Conservation (phyloP, 2,113 vertebrate species). For the Pica pica region DNA sequence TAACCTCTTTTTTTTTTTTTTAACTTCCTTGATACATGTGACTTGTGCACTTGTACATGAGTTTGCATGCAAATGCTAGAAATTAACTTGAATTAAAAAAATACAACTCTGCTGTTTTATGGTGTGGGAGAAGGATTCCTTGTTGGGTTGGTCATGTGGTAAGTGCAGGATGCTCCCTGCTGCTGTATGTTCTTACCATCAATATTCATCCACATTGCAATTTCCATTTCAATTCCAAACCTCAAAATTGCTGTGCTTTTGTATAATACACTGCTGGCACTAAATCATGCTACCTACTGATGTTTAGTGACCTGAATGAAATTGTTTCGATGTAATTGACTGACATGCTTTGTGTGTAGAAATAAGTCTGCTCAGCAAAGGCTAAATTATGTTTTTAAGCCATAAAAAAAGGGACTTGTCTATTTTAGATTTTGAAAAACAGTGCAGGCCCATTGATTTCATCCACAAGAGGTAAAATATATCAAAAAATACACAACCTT, state of each 20-base stretch:
- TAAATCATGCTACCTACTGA: conserved; percentile 45
- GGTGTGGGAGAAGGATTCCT: neutral
- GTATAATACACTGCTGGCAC: conserved; percentile 40
- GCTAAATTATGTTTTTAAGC: conserved; percentile 53
- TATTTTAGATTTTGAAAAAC: conserved; percentile 12
- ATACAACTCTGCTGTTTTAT: neutral
- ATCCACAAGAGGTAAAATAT: neutral
- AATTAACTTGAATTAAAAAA: conserved; percentile 51
- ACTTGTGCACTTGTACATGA: neutral
- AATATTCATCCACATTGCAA: neutral
- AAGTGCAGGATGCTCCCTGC: neutral
- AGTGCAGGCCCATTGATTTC: neutral
- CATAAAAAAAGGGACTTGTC: neutral
- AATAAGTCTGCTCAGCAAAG: conserved; percentile 56
- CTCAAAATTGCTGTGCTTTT: conserved; percentile 45
- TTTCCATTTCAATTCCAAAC: conserved; percentile 56
- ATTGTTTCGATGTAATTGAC: conserved; percentile 58
- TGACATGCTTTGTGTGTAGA: conserved; percentile 47
- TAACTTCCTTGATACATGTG: neutral
- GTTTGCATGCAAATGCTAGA: conserved; percentile 28
- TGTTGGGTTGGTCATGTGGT: neutral
- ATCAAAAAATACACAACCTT: neutral
- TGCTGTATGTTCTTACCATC: neutral
- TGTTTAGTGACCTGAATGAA: conserved; percentile 57
- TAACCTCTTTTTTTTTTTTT: neutral